These are phyloP conservation scores for Toxotes chatareus DNA, from an alignment of 2,113 vertebrate species.

Conservation along the genomic window DNA sequence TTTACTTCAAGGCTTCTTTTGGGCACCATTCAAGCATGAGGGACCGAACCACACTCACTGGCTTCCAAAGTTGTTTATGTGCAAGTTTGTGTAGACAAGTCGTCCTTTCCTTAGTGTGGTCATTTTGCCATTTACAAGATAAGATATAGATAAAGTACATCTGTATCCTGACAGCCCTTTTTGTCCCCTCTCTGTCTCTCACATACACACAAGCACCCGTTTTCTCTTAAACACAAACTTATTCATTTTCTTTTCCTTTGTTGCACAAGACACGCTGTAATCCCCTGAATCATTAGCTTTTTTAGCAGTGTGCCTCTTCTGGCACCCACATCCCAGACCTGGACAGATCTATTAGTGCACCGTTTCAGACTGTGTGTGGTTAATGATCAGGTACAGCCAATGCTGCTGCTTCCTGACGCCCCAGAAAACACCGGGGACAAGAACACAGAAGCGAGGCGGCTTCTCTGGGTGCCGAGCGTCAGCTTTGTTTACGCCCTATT, in stretches of 20 bases:
- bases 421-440: constrained; percentile 16
- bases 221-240: constrained; percentile 9
- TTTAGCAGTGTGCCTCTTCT: constrained; percentile 17
- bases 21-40: constrained; percentile 72
- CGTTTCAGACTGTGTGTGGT: constrained; percentile 22
- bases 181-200: not conserved
- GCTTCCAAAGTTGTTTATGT: constrained; percentile 50
- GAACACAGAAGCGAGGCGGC: constrained; percentile 3
- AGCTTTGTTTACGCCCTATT: constrained; percentile 18
- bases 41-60: constrained; percentile 49
- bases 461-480: constrained; percentile 4
- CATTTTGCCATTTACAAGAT: constrained; percentile 6
- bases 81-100: constrained; percentile 24
- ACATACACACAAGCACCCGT: not conserved
- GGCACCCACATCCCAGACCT: constrained; percentile 27
- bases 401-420: constrained; percentile 10
- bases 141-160: not conserved
- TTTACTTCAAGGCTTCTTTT: constrained; percentile 79
- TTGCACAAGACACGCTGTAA: constrained; percentile 39
- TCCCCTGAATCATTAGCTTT: constrained; percentile 39
- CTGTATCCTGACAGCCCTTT: not conserved
- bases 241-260: constrained; percentile 17
- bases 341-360: constrained; percentile 33
- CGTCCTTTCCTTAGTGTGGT: not conserved
- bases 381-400: constrained; percentile 53